A percentile compares a stretch with the other conserved stretches of the same genome.
Conservation (phyloP, 2,797 vertebrate species). For the Babyrousa celebensis region DNA sequence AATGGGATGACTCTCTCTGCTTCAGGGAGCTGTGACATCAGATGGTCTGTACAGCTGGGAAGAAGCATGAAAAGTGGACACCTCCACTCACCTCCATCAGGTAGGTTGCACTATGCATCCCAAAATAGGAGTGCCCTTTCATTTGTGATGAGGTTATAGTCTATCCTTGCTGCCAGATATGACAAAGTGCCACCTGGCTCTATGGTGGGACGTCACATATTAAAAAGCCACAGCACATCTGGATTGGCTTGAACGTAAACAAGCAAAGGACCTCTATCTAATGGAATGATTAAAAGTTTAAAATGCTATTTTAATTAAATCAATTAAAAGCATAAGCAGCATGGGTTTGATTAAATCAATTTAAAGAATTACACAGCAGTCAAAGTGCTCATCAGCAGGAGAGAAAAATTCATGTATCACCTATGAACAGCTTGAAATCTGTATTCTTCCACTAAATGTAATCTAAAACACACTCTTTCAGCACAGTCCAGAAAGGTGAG, state of each 20-base stretch:
- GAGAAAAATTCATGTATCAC: constrained; percentile 90
- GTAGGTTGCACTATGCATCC: not conserved
- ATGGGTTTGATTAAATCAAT: constrained; percentile 91
- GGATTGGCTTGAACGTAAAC: constrained; percentile 64
- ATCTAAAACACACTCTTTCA: constrained; percentile 83
- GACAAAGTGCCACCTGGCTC: not conserved
- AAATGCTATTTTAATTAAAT: constrained; percentile 90
- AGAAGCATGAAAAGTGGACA: not conserved
- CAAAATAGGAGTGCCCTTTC: not conserved
- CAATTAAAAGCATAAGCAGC: constrained; percentile 91
- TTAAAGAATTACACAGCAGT: constrained; percentile 89
- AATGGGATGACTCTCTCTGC: not conserved
- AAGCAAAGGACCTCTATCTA: constrained; percentile 79
- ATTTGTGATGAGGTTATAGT: not conserved
- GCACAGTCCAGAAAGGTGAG: constrained; percentile 81
- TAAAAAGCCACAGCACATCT: constrained; percentile 66
- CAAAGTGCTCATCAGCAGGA: constrained; percentile 88
- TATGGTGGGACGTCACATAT: constrained; percentile 11
- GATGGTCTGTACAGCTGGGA: not conserved
- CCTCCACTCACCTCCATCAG: not conserved
- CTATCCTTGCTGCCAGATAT: not conserved
- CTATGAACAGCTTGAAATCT: constrained; percentile 90
- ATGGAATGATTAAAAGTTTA: constrained; percentile 90
- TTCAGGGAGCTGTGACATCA: not conserved
- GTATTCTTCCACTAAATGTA: constrained; percentile 87